These are phyloP conservation scores for Acomys russatus DNA, from an alignment of 2,797 vertebrate species.

Conservation along the genomic window DNA sequence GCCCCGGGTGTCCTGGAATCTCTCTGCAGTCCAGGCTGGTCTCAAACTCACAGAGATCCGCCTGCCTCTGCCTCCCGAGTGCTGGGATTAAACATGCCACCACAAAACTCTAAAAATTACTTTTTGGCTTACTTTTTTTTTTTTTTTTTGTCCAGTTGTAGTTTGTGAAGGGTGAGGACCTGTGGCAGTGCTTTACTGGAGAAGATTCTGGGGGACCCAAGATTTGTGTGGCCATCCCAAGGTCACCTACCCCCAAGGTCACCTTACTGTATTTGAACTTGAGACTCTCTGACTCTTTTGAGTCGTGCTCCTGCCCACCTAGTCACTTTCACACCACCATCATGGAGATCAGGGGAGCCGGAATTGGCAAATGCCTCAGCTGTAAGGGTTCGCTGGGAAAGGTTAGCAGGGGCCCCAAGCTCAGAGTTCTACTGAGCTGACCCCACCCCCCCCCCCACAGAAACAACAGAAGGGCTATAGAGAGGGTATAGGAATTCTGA, in stretches of 20 bases:
- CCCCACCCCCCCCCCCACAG: background rate
- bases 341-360: background rate
- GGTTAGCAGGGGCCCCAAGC: background rate
- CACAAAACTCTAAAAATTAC: background rate
- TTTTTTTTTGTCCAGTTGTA: background rate
- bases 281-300: constrained; percentile 2
- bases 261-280: background rate
- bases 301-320: background rate
- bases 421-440: background rate
- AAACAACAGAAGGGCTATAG: background rate
- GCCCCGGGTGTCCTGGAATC: background rate
- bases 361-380: background rate
- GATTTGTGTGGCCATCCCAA: background rate
- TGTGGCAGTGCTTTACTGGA: constrained; percentile 33
- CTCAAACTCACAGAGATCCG: background rate
- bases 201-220: background rate
- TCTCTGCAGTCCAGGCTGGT: background rate
- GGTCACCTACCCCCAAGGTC: background rate
- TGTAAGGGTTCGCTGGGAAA: background rate
- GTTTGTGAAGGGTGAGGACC: background rate
- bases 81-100: background rate
- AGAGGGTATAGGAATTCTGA: background rate
- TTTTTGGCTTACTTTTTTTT: background rate
- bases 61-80: too few relatives aligned
- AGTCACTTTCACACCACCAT: background rate